Base-by-base conservation (phyloP, 2,797 vertebrate species). In the Thamnophis elegans region DNA sequence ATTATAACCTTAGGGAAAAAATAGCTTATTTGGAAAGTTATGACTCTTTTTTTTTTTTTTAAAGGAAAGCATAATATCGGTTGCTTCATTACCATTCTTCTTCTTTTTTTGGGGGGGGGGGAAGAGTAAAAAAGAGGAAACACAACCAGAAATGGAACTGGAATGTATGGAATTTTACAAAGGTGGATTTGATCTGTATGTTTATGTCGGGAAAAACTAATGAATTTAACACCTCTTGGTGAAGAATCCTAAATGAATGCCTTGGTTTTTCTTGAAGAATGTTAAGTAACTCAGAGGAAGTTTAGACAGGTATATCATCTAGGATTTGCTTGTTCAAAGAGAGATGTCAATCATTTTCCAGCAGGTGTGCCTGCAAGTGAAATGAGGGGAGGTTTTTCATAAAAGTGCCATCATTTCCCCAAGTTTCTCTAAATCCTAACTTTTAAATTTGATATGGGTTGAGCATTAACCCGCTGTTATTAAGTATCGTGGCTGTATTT, bases 301-400 rank as follows among this genome's bases (percentile, higher is more conserved):
- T 89, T 85, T 2, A 26, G 53, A 87, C 20, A 94, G 94, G 32
- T 54, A 93, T 89, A 54, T 73, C 1, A 25, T 73, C 82, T 93
- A 94, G 78, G 94, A 5, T n/a, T 89, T 42, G 12, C 62, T 82
- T 94, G 56, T 55, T 87, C 60, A 92, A 90, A 95, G 94, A 85
- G 14, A 59, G 0, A 1, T 91, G 87, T 87, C 93, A 95, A 91
- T 14, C 94, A 36, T 89, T 91, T 73, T 0, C 16, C 54, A 91
- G 86, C 51, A 58, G 22, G 89, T 93, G 51, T 18, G 88, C 87
- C 56, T 65, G 32, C 28, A 16, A 85, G 16, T 51, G 56, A 85
- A 91, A 85, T 65, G 90, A 92, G 11, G 10, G 25, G 60, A 18
- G 28, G 36, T 88, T 93, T 89, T 82, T 42, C 73, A 60, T 65